Conservation (phyloP, 1,140 invertebrate genomes). For the Telenomus remus region DNA sequence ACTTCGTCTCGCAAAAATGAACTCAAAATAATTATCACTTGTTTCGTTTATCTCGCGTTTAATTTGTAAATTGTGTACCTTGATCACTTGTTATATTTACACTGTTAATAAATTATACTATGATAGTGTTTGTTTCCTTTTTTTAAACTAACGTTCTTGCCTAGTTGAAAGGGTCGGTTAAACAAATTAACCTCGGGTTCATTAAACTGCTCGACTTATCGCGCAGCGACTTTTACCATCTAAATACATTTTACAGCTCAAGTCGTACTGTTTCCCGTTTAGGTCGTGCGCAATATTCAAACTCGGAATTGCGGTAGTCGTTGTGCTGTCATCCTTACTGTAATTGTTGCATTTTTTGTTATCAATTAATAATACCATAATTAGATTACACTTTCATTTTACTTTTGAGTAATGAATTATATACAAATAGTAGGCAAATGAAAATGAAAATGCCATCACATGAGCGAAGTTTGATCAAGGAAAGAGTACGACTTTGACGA, state of each 20-base stretch:
- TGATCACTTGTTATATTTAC: constrained; percentile 25
- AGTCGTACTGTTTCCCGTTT: constrained; percentile 30
- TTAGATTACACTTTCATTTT: too few relatives aligned
- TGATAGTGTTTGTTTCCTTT: constrained; percentile 16
- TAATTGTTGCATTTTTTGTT: too few relatives aligned
- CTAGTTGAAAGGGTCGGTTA: constrained; percentile 7
- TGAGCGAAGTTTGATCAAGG: not conserved
- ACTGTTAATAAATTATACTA: constrained; percentile 40
- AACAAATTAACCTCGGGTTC: constrained; percentile 21
- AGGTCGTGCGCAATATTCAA: not conserved
- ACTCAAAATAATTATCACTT: not conserved
- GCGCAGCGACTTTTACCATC: constrained; percentile 18
- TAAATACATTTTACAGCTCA: constrained; percentile 18
- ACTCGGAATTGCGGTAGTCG: not conserved
- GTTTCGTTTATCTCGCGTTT: too few relatives aligned
- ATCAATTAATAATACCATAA: too few relatives aligned
- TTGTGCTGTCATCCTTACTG: not conserved
- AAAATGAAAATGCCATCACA: too few relatives aligned
- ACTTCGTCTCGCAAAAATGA: not conserved
- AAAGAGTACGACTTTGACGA: constrained; percentile 33
- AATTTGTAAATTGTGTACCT: too few relatives aligned
- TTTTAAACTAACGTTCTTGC: constrained; percentile 20
- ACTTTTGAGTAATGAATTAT: too few relatives aligned
- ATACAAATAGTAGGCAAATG: too few relatives aligned
- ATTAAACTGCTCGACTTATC: constrained; percentile 21